phyloP scores from a whole-genome alignment of 2,888 invertebrate genomes.

The Drosophila pegasa region DNA sequence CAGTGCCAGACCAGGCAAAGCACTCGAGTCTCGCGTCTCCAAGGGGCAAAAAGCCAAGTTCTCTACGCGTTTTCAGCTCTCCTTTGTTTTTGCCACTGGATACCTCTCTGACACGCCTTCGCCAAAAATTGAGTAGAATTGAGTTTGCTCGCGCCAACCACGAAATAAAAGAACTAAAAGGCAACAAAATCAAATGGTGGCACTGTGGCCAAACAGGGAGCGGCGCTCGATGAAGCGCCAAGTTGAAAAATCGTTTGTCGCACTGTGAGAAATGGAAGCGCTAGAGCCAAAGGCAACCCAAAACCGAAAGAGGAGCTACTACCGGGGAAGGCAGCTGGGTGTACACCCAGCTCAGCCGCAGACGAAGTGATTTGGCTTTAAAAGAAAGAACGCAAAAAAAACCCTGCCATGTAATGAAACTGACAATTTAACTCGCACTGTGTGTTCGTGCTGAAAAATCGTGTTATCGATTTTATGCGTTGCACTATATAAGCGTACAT shows the following conservation, averaged over 20 bases:
- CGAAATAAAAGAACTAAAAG: slow-evolving; percentile 44
- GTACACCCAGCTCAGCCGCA: slow-evolving; percentile 52
- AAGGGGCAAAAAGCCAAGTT: slow-evolving; percentile 39
- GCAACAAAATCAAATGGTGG: slow-evolving; percentile 43
- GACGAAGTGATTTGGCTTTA: slow-evolving; percentile 76
- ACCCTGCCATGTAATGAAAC: slow-evolving; percentile 74
- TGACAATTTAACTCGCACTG: slow-evolving; percentile 77
- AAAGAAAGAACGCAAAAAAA: slow-evolving; percentile 44
- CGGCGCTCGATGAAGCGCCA: slow-evolving; percentile 66
- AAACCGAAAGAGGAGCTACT: slow-evolving; percentile 7
- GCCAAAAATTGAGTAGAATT: slow-evolving; percentile 62
- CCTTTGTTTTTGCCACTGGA: slow-evolving; percentile 6
- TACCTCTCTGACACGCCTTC: slow-evolving; percentile 40
- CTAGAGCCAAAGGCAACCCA: slow-evolving; percentile 14
- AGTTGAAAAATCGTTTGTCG: slow-evolving; percentile 80
- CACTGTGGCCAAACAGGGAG: slow-evolving; percentile 22
- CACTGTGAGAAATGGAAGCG: slow-evolving; percentile 54
- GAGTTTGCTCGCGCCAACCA: slow-evolving; percentile 57
- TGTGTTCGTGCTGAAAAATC: slow-evolving; percentile 77
- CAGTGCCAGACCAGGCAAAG: slow-evolving; percentile 35
- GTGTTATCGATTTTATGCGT: slow-evolving; percentile 80
- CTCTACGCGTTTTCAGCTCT: slow-evolving; percentile 11
- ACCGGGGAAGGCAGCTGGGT: slow-evolving; percentile 17
- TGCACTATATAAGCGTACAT: slow-evolving; percentile 30
- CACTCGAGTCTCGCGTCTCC: slow-evolving; percentile 47